Evolutionary conservation across 2,888 invertebrate genomes (phyloP), one percentile per base, ranked within the genome.

Genomic region (Agrochola circellaris): DNA sequence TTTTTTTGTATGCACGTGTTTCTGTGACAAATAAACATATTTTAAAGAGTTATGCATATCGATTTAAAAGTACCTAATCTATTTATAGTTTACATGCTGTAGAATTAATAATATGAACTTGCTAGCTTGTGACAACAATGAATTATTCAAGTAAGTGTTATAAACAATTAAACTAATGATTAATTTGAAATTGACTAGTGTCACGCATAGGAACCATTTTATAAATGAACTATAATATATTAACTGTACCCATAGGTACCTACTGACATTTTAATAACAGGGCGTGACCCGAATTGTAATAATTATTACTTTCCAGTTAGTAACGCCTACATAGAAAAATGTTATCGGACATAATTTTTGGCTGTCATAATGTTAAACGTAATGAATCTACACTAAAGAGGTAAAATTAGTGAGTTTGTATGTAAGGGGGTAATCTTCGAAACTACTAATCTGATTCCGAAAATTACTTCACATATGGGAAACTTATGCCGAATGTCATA

Each of bases 141-240:
- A 70, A 48, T 77, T 77, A 82, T 42, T 60, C 45, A 58, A 42
- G n/a, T 79, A 30, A 67, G 26, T 83, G 71, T 71, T 34, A 54
- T 15, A 80, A 70, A 73, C 81, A 84, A 84, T 71, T 56, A 73
- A 62, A 81, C 17, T 71, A 64, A 84, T 84, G 60, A 81, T 68
- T 77, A 77, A 84, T 84, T 73, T 38, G 58, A 80, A 86, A 85
- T 73, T 73, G 85, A 71, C 72, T 56, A 66, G 11, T 62, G 73
- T 79, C 87, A 87, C 87, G 87, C 88, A 86, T 77, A 17, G 0
- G 23, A 17, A 42, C 80, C 58, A 69, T 73, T 79, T 62, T 26
- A 45, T 58, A 71, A 82, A 73, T 70, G 45, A 75, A 58, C 23
- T 42, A 48, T 48, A 48, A 26, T 9, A 64, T 45, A 45, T 7